These are phyloP conservation scores for Sphaeramia orbicularis DNA, from an alignment of 2,797 vertebrate species.

Conservation along the genomic window DNA sequence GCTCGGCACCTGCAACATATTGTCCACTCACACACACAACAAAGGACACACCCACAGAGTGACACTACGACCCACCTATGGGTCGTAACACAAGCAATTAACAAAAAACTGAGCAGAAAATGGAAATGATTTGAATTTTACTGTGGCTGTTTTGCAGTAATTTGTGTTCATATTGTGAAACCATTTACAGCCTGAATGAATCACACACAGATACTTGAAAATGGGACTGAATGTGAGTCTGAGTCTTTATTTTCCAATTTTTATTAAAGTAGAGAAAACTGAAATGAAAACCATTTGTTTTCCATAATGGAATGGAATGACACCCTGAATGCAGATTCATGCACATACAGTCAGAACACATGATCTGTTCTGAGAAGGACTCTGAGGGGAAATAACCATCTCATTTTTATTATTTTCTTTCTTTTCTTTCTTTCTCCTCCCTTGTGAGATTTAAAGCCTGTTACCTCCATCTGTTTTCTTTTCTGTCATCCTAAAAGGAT, in stretches of 20 bases:
- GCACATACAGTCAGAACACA: conserved; percentile 10
- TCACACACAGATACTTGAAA: background rate
- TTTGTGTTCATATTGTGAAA: no score
- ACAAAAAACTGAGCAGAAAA: no score
- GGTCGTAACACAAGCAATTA: no score
- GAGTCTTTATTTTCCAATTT: conserved; percentile 5
- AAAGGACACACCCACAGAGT: no score
- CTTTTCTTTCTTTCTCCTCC: background rate
- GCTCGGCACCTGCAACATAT: no score
- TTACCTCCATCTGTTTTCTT: no score
- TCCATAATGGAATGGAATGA: conserved; percentile 5
- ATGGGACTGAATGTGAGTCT: conserved; percentile 10
- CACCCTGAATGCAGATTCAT: conserved; percentile 12
- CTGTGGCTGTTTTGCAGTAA: no score
- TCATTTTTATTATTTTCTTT: background rate
- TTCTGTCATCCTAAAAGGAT: no score
- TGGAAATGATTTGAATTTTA: no score
- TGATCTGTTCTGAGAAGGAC: background rate
- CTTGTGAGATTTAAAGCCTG: no score
- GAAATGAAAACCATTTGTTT: conserved; percentile 21
- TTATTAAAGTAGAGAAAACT: conserved; percentile 26
- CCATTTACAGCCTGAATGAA: conserved; percentile 14
- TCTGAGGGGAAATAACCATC: background rate
- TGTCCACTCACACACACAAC: no score
- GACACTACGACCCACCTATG: no score